Evolutionary conservation across 2,113 vertebrate genomes (phyloP).

Genomic region (Anolis carolinensis): DNA sequence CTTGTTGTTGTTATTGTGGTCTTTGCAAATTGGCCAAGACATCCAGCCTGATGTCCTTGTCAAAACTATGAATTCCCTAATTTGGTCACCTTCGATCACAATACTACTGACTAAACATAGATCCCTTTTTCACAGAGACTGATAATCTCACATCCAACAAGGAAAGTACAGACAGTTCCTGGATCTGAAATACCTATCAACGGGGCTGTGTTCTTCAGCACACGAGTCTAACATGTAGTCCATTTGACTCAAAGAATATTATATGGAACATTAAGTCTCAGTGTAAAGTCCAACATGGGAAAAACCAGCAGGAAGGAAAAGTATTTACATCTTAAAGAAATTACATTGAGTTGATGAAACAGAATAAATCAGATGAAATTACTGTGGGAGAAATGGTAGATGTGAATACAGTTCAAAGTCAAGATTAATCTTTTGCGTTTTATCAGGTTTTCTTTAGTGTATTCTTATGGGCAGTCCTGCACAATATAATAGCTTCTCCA

Average conservation of each 20-base stretch:
- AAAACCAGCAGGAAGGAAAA: slow-evolving; percentile 2
- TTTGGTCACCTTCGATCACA: too few relatives aligned
- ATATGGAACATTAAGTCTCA: neutral
- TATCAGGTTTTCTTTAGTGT: neutral
- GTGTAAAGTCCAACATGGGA: neutral
- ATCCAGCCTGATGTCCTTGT: too few relatives aligned
- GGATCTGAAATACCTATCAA: neutral
- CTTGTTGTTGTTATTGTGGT: too few relatives aligned
- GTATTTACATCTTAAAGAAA: neutral
- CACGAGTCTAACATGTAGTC: neutral
- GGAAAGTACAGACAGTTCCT: neutral
- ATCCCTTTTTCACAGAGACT: neutral
- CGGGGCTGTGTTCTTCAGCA: neutral
- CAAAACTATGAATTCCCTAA: too few relatives aligned
- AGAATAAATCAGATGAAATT: neutral
- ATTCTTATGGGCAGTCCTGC: too few relatives aligned
- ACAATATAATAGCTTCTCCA: neutral
- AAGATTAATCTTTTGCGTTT: neutral
- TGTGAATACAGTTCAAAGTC: neutral
- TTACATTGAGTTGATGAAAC: too few relatives aligned
- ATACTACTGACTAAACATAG: neutral
- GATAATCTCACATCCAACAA: neutral
- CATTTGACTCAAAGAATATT: neutral
- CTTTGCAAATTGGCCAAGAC: too few relatives aligned
- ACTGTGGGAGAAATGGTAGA: neutral